Evolutionary conservation across 2,888 invertebrate species (phyloP), one percentile per base, ranked within the genome.

Genomic region (Ypsolopha scabrella): DNA sequence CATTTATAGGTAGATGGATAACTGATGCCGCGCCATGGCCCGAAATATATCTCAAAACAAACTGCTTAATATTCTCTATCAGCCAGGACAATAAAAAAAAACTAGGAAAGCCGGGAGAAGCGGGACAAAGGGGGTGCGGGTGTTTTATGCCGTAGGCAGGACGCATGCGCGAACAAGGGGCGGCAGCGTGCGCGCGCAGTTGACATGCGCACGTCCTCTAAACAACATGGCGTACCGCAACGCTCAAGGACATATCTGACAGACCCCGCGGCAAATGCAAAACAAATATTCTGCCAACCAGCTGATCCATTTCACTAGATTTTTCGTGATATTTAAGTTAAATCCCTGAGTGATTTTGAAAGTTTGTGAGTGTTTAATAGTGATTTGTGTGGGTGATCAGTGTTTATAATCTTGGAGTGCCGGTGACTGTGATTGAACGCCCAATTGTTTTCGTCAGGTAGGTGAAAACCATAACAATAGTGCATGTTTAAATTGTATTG

Each of bases 181-280:
- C 75, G 70, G 76, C 72, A 65, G 68, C 73, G n/a, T 51, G 52
- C 52, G 52, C 52, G 81, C 83, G 81, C 83, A 85, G 85, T 85
- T 80, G 80, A 73, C 80, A 79, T 80, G 81, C 83, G 85, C 76
- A 72, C 73, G 78, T 75, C 75, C 74, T 69, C 69, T 68, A 74
- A 71, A 63, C 72, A 77, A 78, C 75, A 81, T 80, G 83, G 81
- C 79, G 82, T 62, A 49, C 53, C 61, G 70, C 71, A 73, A 75
- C 68, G 73, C 66, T 68, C 78, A 80, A 81, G 82, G 82, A 80
- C 80, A 71, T 64, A 51, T 67, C 63, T 80, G 76, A 80, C 79
- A 80, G 64, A 3, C 65, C 74, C 71, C 69, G 68, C 77, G 70
- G 64, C 63, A 71, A 24, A 24, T 24, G 4, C 24, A 24, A 69